Conservation (phyloP, 2,113 vertebrate species). For the Mormyrus lacerda region DNA sequence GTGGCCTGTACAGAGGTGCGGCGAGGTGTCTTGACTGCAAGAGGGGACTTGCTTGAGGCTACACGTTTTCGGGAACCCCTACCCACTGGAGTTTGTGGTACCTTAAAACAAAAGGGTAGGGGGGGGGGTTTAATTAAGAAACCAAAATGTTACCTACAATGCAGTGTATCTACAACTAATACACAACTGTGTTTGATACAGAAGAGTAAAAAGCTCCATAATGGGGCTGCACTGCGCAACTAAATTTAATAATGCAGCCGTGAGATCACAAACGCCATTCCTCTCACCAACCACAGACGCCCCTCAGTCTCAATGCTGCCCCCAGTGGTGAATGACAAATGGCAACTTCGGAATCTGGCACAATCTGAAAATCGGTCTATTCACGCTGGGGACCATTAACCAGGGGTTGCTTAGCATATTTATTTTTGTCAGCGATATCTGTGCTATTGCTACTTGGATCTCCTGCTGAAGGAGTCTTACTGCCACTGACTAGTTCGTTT, state of each 20-base stretch:
- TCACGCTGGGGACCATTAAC: not conserved
- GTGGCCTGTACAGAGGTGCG: slow-evolving; percentile 14
- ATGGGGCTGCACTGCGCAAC: not conserved
- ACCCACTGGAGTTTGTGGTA: slow-evolving; percentile 36
- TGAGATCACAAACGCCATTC: not conserved
- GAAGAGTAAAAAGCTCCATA: not conserved
- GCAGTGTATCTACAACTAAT: not conserved
- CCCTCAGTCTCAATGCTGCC: not conserved
- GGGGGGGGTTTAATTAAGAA: not conserved
- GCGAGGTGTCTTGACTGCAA: slow-evolving; percentile 39
- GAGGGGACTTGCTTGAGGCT: slow-evolving; percentile 26
- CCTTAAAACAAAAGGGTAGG: not conserved
- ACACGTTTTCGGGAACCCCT: slow-evolving; percentile 40
- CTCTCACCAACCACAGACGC: not conserved
- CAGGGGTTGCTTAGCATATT: not conserved
- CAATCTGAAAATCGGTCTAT: not conserved
- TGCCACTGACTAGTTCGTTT: not conserved
- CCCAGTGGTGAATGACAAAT: not conserved
- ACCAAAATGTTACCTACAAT: not conserved
- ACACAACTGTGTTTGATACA: slow-evolving; percentile 24
- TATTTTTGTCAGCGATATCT: not conserved
- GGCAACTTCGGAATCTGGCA: not conserved
- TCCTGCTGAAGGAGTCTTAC: not conserved
- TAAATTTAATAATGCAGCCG: not conserved
- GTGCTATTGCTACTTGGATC: not conserved